Percentiles rank a stretch among this genome's conserved stretches.
Conservation (phyloP, 2,888 invertebrate genomes). For the Leuctra nigra region DNA sequence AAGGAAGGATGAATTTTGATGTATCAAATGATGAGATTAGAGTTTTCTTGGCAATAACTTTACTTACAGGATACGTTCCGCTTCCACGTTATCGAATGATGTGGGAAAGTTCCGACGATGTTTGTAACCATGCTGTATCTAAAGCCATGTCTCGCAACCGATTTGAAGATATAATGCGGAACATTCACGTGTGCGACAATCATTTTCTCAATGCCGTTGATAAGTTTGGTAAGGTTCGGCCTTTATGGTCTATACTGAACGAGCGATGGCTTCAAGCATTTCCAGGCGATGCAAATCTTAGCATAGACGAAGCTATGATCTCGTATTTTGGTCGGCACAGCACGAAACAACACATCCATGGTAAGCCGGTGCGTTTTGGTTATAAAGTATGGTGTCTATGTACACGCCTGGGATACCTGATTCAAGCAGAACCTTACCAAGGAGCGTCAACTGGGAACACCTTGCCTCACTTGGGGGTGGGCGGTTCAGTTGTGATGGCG, state of each 20-base stretch:
- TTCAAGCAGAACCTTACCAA: background rate
- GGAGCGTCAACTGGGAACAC: background rate
- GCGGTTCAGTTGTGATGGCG: background rate
- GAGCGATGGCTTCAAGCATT: background rate
- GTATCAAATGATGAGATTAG: background rate
- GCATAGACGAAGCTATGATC: slow-evolving; percentile 37
- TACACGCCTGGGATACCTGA: background rate
- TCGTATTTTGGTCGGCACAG: slow-evolving; percentile 35
- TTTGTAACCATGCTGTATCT: background rate
- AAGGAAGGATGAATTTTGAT: background rate
- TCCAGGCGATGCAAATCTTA: slow-evolving; percentile 31
- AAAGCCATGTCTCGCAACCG: background rate
- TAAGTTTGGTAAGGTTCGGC: background rate
- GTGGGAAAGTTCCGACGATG: background rate
- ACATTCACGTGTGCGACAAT: background rate
- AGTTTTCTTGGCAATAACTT: background rate
- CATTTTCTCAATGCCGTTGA: background rate
- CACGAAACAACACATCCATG: slow-evolving; percentile 29
- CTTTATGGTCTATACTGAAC: background rate
- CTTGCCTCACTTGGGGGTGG: background rate
- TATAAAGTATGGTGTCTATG: slow-evolving; percentile 29
- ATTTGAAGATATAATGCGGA: slow-evolving; percentile 2
- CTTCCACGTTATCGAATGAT: background rate
- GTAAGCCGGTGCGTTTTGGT: slow-evolving; percentile 31
- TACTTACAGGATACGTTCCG: no score